Conservation (phyloP, 2,113 vertebrate genomes). For the Cryptoleucopteryx plumbea region DNA sequence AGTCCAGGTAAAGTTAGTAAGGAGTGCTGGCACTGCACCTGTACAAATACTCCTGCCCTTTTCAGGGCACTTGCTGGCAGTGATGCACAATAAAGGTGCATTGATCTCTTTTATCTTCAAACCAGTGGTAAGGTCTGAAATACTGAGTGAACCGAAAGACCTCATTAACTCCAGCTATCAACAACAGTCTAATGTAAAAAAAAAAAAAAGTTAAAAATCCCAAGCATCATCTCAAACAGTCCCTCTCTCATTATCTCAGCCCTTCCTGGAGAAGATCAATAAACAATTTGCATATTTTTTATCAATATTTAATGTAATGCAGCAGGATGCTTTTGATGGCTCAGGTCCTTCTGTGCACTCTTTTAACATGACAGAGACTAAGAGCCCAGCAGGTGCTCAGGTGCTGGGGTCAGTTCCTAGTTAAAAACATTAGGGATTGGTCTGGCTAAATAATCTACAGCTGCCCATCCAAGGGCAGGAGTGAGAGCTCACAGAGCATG, state of each 20-base stretch:
- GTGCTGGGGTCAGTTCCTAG: conserved; percentile 67
- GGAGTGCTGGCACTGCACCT: conserved; percentile 23
- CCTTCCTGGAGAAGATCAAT: conserved; percentile 75
- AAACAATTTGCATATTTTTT: conserved; percentile 85
- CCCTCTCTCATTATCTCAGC: conserved; percentile 67
- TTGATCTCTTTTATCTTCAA: conserved; percentile 63
- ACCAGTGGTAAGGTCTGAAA: conserved; percentile 42
- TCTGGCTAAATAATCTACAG: conserved; percentile 78
- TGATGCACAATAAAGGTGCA: conserved; percentile 47
- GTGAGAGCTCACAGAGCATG: conserved; percentile 61
- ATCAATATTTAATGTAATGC: conserved; percentile 90
- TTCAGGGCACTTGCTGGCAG: conserved; percentile 16
- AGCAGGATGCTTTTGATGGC: conserved; percentile 76
- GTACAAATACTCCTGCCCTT: conserved; percentile 49
- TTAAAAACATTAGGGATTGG: conserved; percentile 70
- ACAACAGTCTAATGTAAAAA: conserved; percentile 34
- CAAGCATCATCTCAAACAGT: conserved; percentile 45
- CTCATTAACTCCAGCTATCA: conserved; percentile 66
- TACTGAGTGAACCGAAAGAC: conserved; percentile 47
- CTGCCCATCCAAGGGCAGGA: conserved; percentile 68
- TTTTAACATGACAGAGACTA: conserved; percentile 79
- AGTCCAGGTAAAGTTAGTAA: not conserved
- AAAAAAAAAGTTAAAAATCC: conserved; percentile 44
- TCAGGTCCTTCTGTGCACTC: conserved; percentile 64
- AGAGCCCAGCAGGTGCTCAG: conserved; percentile 69